Evolutionary conservation across 2,888 invertebrate species (phyloP).

Genomic region (Drosophila tripunctata): DNA sequence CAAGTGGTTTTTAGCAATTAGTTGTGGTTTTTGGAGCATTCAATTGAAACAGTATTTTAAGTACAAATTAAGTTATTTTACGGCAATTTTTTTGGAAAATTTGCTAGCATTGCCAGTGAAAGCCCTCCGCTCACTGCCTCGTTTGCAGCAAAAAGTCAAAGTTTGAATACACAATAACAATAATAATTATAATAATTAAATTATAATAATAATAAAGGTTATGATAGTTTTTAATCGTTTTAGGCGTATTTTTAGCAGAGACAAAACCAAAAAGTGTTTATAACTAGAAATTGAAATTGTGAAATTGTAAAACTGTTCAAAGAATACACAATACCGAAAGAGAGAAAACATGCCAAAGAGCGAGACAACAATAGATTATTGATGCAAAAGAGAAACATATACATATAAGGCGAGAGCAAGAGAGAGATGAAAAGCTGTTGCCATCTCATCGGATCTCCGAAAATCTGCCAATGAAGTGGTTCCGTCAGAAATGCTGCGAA

Average conservation of each 20-base stretch:
- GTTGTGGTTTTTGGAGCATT: slow-evolving; percentile 14
- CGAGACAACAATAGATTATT: slow-evolving; percentile 10
- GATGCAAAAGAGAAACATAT: background rate
- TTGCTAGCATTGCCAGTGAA: slow-evolving; percentile 25
- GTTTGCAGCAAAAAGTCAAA: slow-evolving; percentile 30
- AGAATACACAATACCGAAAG: slow-evolving; percentile 36
- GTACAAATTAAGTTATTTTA: slow-evolving; percentile 11
- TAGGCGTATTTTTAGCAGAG: slow-evolving; percentile 29
- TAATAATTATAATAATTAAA: slow-evolving; percentile 11
- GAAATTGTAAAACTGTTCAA: slow-evolving; percentile 23
- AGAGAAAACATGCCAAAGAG: slow-evolving; percentile 29
- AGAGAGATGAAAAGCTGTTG: background rate
- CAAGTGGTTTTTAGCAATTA: slow-evolving; percentile 3
- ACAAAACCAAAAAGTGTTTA: slow-evolving; percentile 21
- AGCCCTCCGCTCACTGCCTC: slow-evolving; percentile 52
- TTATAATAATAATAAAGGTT: slow-evolving; percentile 27
- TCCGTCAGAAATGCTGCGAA: slow-evolving; percentile 44
- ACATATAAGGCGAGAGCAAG: background rate
- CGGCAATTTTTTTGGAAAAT: slow-evolving; percentile 3
- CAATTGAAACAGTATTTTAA: slow-evolving; percentile 6
- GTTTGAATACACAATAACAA: slow-evolving; percentile 20
- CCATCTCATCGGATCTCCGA: slow-evolving; percentile 1
- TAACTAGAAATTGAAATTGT: slow-evolving; percentile 6
- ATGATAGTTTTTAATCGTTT: slow-evolving; percentile 41
- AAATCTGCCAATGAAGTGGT: slow-evolving; percentile 35